Base-by-base conservation (phyloP, 2,113 vertebrate genomes). In the Alouatta palliata region DNA sequence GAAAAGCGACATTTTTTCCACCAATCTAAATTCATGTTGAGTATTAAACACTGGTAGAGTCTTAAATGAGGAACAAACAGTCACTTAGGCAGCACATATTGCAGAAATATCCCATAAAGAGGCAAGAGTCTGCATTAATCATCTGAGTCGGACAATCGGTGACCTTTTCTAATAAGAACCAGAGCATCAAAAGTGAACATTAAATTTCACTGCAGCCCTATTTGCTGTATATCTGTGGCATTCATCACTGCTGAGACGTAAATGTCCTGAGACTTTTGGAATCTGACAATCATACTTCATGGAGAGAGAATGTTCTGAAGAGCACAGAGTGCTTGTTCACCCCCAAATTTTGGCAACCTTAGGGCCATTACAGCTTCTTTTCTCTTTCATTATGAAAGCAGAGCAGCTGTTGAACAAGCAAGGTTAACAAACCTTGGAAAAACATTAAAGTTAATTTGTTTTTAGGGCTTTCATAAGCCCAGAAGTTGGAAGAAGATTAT, bases 81-180 rank as follows among this genome's bases (percentile, higher is more conserved):
- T 94, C 96, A 90, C 95, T 98, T 97, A 97, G 90, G 98, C 96
- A 98, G 87, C 83, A 90, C 88, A 89, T 90, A 98, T 88, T 98
- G 95, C 90, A 97, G 98, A 98, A 98, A 97, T 95, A 98, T 75
- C 90, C 97, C 82, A 95, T 97, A 98, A 98, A 98, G 97, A 98
- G 97, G 97, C 92, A 93, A 97, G 87, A 95, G 90, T 96, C 96
- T 89, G 90, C 97, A 98, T 98, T 98, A 98, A 98, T 99, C 98
- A 98, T 96, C 84, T 70, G 90, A 97, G 90, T 75, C 85, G 98
- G 98, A 98, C 97, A 98, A 98, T 98, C 83, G 54, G 84, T 98
- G 98, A 98, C 98, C 98, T 99, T 99, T 99, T 98, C 98, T 98
- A 98, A 98, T 97, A 98, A 97, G 97, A 98, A 97, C 97, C 27